Percentiles rank a stretch among this genome's conserved stretches.
phyloP scores from a whole-genome alignment of 2,797 vertebrate species.

The Distichodus sexfasciatus region DNA sequence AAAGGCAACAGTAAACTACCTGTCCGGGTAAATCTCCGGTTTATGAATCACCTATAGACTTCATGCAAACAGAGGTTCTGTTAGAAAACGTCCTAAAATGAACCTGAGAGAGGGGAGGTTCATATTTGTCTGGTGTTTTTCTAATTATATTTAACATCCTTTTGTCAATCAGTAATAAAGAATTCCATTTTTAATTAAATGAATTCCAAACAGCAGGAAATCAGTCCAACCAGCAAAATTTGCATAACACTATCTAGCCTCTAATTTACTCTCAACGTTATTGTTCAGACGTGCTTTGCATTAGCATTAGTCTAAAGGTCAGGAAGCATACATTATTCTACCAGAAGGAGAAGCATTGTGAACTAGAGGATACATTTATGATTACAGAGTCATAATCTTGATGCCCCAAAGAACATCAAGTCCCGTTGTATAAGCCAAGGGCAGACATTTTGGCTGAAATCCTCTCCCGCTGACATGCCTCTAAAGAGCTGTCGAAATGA shows the following conservation, averaged over 20 bases:
- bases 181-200: neutral
- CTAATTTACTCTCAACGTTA: too few species aligned
- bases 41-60: neutral
- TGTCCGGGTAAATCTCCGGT: slow-evolving; percentile 8
- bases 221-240: too few species aligned
- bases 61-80: slow-evolving; percentile 1
- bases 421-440: neutral
- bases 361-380: neutral
- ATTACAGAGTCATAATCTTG: neutral
- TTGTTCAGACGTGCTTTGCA: too few species aligned
- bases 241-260: too few species aligned
- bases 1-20: neutral
- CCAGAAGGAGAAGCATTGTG: too few species aligned
- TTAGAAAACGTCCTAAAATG: slow-evolving; percentile 15
- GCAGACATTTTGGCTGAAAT: neutral
- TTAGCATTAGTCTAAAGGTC: too few species aligned
- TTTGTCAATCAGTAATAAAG: too few species aligned
- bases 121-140: neutral
- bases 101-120: neutral
- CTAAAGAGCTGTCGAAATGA: neutral
- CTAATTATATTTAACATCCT: too few species aligned
- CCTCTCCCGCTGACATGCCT: neutral
- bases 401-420: neutral
- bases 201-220: neutral
- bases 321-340: too few species aligned